Evolutionary conservation across 2,797 vertebrate genomes (phyloP).

Genomic region (Esox lucius): DNA sequence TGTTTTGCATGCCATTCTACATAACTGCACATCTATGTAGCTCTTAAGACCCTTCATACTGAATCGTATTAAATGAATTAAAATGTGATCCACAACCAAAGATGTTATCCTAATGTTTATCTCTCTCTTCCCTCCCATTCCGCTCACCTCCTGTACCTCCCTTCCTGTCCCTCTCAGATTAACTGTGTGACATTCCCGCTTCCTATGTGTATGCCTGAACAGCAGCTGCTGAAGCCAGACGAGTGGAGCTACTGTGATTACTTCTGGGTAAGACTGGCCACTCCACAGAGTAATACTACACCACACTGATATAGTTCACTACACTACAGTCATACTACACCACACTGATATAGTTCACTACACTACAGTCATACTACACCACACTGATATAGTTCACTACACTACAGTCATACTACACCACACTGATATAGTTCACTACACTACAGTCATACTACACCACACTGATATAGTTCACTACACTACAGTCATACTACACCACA

Average conservation of each 20-base stretch:
- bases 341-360: too few relatives aligned
- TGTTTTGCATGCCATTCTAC: background rate
- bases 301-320: background rate
- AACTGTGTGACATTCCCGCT: slow-evolving; percentile 96
- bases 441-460: too few relatives aligned
- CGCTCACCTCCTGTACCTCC: background rate
- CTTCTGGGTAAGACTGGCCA: slow-evolving; percentile 85
- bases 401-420: background rate
- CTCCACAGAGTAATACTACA: background rate
- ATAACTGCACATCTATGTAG: background rate
- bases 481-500: background rate
- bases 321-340: background rate
- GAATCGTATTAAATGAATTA: background rate
- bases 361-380: background rate
- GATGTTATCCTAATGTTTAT: background rate
- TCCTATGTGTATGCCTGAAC: slow-evolving; percentile 84
- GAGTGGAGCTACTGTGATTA: slow-evolving; percentile 99
- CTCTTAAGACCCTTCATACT: background rate
- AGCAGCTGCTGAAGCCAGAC: slow-evolving; percentile 92
- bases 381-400: background rate
- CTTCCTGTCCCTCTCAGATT: slow-evolving; percentile 71
- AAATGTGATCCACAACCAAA: background rate
- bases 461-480: background rate
- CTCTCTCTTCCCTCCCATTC: background rate
- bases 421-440: too few relatives aligned